phyloP scores from a whole-genome alignment of 1,140 invertebrate genomes.

The Drosophila kikkawai region DNA sequence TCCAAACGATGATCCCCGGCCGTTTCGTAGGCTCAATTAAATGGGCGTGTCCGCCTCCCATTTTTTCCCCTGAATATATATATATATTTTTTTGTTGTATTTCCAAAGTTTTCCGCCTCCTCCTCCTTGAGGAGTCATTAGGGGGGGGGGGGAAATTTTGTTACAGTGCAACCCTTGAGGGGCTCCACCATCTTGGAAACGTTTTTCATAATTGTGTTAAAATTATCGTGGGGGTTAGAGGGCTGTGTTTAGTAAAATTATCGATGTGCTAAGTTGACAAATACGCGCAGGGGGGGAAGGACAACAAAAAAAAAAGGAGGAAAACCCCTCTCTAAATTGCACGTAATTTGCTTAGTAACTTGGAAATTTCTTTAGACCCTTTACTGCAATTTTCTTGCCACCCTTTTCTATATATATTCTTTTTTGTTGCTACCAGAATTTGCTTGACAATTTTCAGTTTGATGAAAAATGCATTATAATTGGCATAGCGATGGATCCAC shows the following conservation, averaged over 20 bases:
- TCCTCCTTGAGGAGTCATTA: slow-evolving; percentile 23
- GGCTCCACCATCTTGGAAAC: slow-evolving; percentile 51
- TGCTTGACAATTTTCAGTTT: slow-evolving; percentile 60
- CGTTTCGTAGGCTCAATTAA: slow-evolving; percentile 62
- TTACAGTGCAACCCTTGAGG: slow-evolving; percentile 1
- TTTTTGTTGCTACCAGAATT: slow-evolving; percentile 12
- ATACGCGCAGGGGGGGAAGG: slow-evolving; percentile 26
- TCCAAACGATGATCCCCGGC: slow-evolving; percentile 1
- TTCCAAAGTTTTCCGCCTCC: slow-evolving; percentile 17
- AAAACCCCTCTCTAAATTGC: slow-evolving; percentile 14
- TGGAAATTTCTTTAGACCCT: slow-evolving; percentile 25
- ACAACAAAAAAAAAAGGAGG: background rate
- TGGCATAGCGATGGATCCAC: slow-evolving; percentile 39
- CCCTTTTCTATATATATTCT: background rate
- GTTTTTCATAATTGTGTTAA: slow-evolving; percentile 76
- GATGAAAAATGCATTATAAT: slow-evolving; percentile 80
- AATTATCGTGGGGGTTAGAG: slow-evolving; percentile 48
- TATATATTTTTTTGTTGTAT: slow-evolving; percentile 9
- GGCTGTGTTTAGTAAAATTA: slow-evolving; percentile 40
- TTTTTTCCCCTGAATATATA: background rate
- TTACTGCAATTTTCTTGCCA: slow-evolving; percentile 21
- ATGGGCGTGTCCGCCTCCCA: slow-evolving; percentile 53
- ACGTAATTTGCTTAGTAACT: slow-evolving; percentile 33
- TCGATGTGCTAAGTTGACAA: slow-evolving; percentile 82
- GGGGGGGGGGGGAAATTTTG: slow-evolving; percentile 5